Evolutionary conservation across 2,113 vertebrate genomes (phyloP).

Genomic region (Zosterops lateralis): DNA sequence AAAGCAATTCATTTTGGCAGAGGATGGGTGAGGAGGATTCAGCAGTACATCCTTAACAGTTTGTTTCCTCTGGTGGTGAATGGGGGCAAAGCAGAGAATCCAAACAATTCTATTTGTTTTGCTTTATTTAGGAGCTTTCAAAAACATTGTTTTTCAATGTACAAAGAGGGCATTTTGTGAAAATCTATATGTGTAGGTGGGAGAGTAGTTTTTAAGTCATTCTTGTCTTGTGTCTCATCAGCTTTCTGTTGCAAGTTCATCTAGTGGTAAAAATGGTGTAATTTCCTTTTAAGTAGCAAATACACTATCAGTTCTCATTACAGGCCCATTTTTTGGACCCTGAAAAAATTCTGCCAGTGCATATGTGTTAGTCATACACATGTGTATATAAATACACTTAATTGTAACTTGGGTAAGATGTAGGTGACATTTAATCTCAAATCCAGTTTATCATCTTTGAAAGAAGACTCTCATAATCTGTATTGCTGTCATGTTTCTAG

Average conservation of each 20-base stretch:
- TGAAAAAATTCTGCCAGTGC: neutral
- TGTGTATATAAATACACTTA: neutral
- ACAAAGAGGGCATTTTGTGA: neutral
- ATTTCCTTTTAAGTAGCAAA: neutral
- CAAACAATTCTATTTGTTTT: neutral
- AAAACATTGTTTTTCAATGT: accelerated
- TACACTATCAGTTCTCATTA: neutral
- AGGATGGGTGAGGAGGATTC: neutral
- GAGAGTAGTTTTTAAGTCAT: neutral
- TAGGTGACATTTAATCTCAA: neutral
- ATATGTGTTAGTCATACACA: neutral
- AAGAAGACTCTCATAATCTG: neutral
- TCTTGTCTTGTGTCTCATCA: neutral
- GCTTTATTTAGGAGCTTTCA: neutral
- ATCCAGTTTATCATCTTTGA: neutral
- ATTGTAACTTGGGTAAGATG: neutral
- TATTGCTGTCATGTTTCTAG: neutral
- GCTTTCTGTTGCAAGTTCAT: neutral
- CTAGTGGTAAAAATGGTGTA: neutral
- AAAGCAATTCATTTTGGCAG: neutral
- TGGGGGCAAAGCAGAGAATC: neutral
- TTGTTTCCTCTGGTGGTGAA: neutral
- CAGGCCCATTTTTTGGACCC: neutral
- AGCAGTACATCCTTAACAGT: neutral
- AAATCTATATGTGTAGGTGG: neutral